Evolutionary conservation across 2,888 invertebrate genomes (phyloP).

Genomic region (Ametastegia equiseti): DNA sequence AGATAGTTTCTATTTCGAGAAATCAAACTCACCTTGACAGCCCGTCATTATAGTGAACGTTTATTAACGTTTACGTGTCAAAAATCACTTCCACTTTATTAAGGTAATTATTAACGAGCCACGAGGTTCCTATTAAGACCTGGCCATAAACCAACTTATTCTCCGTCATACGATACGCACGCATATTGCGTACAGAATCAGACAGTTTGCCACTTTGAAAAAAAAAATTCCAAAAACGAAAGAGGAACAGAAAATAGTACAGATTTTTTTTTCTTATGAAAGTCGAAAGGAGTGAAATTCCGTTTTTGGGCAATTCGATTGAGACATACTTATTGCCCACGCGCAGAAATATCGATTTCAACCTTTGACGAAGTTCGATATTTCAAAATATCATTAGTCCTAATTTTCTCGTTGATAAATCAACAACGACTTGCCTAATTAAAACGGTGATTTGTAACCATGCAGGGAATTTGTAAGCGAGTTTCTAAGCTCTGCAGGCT

Average conservation of each 20-base stretch:
- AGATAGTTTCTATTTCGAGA: neutral
- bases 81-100: slow-evolving; percentile 28
- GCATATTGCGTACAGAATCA: no score
- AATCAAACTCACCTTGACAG: slow-evolving; percentile 32
- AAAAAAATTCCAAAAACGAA: no score
- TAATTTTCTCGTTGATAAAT: neutral
- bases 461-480: neutral
- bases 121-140: neutral
- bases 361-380: no score
- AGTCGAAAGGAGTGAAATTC: no score
- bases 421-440: slow-evolving; percentile 12
- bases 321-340: no score
- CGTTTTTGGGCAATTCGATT: no score
- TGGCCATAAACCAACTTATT: no score
- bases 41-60: neutral
- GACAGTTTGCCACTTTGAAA: no score
- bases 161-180: no score
- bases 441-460: neutral
- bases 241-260: no score
- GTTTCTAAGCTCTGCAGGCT: neutral
- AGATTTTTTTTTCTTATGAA: no score
- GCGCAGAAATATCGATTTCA: no score
- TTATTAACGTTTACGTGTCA: slow-evolving; percentile 18
- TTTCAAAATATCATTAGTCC: neutral
- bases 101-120: neutral